Base-by-base conservation (phyloP, 2,797 vertebrate genomes). In the Chelmon rostratus region DNA sequence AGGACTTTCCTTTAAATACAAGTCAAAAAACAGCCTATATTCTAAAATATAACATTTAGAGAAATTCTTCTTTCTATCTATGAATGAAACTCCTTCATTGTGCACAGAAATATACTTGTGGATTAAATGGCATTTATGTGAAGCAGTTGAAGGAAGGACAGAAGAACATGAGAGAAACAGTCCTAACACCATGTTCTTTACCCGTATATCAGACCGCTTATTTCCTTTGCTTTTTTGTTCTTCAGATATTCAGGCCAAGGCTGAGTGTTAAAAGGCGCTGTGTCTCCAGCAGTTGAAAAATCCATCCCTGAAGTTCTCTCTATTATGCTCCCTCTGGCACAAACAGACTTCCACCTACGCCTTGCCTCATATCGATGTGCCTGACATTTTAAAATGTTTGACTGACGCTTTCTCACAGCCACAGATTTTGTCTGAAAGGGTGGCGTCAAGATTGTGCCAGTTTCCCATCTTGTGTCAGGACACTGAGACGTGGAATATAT, bases 371-470 rank as follows among this genome's bases (percentile, higher is more conserved):
- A 87, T 89, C 74, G 82, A 83, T 77, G 46, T 86, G 78, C 53
- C 84, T 93, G 90, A 92, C 92, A 90, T 93, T 92, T 91, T 78
- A 74, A 79, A 86, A 88, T 47, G 83, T 91, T 85, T 91, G 85
- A 91, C 86, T 85, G 89, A 83, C 62, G n/a, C 76, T 80, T 89
- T 85, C 88, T 91, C 83, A 50, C 73, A 47, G 35, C 86, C 58
- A 37, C 73, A 83, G 86, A 90, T 81, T 90, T 75, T 67, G 78
- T 88, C 79, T 91, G 78, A 80, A 82, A 71, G 73, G 76, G 90
- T 73, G 46, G 52, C 19, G 40, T 84, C 85, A 81, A 73, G 75
- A 82, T 89, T 86, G 81, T 83, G 81, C 68, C 84, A 84, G 70
- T 82, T 78, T 84, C 59, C 58, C 38, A 54, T 79, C 75, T 73